A percentile compares a stretch with the other conserved stretches of the same genome.
phyloP scores from a whole-genome alignment of 2,888 invertebrate species.

The Dendrolimus pini region DNA sequence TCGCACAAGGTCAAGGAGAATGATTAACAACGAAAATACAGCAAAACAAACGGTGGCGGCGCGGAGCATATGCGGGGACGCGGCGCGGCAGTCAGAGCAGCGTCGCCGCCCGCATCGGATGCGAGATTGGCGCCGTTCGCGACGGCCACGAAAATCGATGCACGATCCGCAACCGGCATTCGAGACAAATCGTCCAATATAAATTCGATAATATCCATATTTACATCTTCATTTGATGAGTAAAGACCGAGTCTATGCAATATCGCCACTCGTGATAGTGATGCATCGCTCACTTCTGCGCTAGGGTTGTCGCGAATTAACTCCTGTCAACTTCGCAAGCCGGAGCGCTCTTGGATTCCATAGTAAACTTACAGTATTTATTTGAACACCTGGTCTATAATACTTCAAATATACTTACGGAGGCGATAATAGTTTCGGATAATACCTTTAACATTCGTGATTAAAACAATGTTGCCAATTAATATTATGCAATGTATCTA shows the following conservation, averaged over 20 bases:
- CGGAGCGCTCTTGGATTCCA: constrained; percentile 29
- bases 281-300: constrained; percentile 37
- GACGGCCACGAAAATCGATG: constrained; percentile 70
- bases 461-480: too few relatives aligned
- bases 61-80: constrained; percentile 54
- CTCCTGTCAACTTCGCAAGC: constrained; percentile 28
- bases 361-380: constrained; percentile 2
- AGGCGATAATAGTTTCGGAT: too few relatives aligned
- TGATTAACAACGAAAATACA: constrained; percentile 78
- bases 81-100: constrained; percentile 65
- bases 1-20: constrained; percentile 78
- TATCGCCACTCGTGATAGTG: constrained; percentile 41
- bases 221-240: constrained; percentile 27
- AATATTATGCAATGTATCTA: too few relatives aligned
- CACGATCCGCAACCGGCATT: constrained; percentile 66
- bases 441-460: too few relatives aligned
- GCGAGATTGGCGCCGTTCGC: constrained; percentile 59
- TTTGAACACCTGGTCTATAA: too few relatives aligned
- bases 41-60: constrained; percentile 72
- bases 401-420: too few relatives aligned
- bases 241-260: constrained; percentile 44
- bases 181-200: constrained; percentile 46
- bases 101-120: constrained; percentile 66
- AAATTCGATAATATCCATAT: constrained; percentile 39
- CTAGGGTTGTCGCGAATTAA: constrained; percentile 33